Base-by-base conservation (phyloP, 2,113 vertebrate genomes). In the Tragulus kanchil region DNA sequence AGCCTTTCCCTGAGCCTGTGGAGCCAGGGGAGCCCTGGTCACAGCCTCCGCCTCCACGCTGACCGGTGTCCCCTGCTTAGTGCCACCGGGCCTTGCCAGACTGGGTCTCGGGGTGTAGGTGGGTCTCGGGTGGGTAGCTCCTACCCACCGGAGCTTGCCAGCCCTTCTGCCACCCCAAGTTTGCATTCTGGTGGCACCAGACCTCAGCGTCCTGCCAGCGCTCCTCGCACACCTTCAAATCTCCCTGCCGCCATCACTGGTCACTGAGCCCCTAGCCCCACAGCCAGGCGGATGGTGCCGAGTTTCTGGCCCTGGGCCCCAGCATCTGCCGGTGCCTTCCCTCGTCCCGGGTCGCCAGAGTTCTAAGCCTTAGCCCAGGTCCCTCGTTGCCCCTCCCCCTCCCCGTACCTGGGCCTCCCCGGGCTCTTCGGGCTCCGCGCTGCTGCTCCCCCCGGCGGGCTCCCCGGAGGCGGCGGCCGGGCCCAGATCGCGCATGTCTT, bases 401-500 rank as follows among this genome's bases (percentile, higher is more conserved):
- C n/a, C 88, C 23, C 2, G 15, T 98, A 97, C 97, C 97, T 98
- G 97, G 75, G 97, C 95, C 97, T 98, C 98, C 96, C 95, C 96
- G 28, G 84, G 83, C 50, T 97, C 96, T 98, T 98, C 95, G 64
- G 98, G 48, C 56, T 98, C 95, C n/a, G 95, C 90, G 94, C 98
- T 73, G 95, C 81, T 84, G 14, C 94, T 95, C 45, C 94, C 93
- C 45, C 75, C 94, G 77, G 98, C 36, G 85, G 97, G 59, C 97
- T 98, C 97, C 97, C 99, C 98, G 86, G 99, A 98, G 52, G 99
- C 98, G 21, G 98, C 96, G 48, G 98, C 99, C 59, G 99, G 99
- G 73, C 99, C 99, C 88, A 98, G 99, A 98, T 99, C 99, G 73
- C 99, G 99, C 99, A 99, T 99, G 97, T 99, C 99, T 98, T 99